Conservation (phyloP, 2,888 invertebrate genomes). For the Alviniconcha strummeri region DNA sequence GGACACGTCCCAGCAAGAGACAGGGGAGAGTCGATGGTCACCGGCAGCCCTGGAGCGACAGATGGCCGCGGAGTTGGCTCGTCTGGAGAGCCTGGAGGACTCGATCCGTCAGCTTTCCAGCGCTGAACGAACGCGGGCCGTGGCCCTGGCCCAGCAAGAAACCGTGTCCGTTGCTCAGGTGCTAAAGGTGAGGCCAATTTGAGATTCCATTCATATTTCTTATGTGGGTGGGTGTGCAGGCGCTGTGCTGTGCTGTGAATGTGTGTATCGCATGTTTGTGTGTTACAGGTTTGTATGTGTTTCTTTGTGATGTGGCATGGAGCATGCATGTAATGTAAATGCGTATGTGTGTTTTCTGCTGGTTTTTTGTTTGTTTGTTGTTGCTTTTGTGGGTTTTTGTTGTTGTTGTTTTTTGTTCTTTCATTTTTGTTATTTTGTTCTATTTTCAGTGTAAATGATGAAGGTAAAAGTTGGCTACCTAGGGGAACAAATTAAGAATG, state of each 20-base stretch:
- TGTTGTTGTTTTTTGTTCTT: background rate
- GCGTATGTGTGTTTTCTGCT: background rate
- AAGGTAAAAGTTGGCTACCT: too few relatives aligned
- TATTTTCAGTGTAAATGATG: too few relatives aligned
- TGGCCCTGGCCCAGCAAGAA: conserved; percentile 72
- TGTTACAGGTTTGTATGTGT: background rate
- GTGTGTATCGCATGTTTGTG: background rate
- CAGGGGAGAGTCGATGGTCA: conserved; percentile 69
- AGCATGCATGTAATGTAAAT: too few relatives aligned
- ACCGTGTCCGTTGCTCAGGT: conserved; percentile 72
- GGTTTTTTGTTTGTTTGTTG: background rate
- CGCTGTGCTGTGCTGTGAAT: background rate
- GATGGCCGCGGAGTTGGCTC: conserved; percentile 79
- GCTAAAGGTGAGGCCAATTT: conserved; percentile 63
- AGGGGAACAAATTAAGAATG: too few relatives aligned
- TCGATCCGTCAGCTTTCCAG: conserved; percentile 78
- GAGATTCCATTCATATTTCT: too few relatives aligned
- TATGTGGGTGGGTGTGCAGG: background rate
- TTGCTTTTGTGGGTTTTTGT: background rate
- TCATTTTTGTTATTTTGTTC: too few relatives aligned
- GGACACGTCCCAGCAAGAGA: conserved; percentile 2
- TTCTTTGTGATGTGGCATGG: background rate
- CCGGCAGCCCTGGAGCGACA: conserved; percentile 78
- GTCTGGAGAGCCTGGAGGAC: conserved; percentile 79
- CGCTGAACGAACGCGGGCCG: conserved; percentile 75